Conservation (phyloP, 2,797 vertebrate species). For the Moxostoma hubbsi region DNA sequence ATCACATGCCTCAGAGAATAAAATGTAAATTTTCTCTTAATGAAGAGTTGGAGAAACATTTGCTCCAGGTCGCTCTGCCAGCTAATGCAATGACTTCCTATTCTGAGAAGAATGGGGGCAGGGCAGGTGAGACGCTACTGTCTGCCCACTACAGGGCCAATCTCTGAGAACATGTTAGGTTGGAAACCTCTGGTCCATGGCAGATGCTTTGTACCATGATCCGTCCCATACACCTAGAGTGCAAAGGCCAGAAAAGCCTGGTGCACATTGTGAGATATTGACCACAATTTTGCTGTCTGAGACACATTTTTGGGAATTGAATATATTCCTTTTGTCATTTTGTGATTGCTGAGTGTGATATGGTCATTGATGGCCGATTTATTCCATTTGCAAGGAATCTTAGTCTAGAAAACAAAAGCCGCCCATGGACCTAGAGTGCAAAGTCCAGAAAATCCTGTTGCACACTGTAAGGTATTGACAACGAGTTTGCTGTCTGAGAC, state of each 20-base stretch:
- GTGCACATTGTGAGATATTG: too few species aligned
- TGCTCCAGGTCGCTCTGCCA: background rate
- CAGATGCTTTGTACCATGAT: constrained; percentile 23
- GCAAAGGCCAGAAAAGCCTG: constrained; percentile 1
- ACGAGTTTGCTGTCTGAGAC: too few species aligned
- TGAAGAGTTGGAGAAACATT: constrained; percentile 4
- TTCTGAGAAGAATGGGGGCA: background rate
- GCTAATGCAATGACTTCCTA: background rate
- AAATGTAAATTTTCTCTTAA: constrained; percentile 15
- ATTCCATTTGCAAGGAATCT: too few species aligned
- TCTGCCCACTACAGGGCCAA: constrained; percentile 23
- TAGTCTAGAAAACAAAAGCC: too few species aligned
- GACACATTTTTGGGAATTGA: too few species aligned
- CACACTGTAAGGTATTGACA: too few species aligned
- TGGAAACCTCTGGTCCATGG: constrained; percentile 36
- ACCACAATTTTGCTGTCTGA: too few species aligned
- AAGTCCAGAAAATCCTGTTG: too few species aligned
- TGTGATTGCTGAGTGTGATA: too few species aligned
- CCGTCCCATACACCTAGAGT: background rate
- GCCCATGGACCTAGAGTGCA: too few species aligned
- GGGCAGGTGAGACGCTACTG: background rate
- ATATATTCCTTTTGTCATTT: too few species aligned
- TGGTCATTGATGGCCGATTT: too few species aligned
- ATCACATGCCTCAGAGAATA: constrained; percentile 12
- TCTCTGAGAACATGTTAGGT: constrained; percentile 42